These are phyloP conservation scores for Zelostemma sp. DNA, from an alignment of 1,140 invertebrate species.

Conservation along the genomic window DNA sequence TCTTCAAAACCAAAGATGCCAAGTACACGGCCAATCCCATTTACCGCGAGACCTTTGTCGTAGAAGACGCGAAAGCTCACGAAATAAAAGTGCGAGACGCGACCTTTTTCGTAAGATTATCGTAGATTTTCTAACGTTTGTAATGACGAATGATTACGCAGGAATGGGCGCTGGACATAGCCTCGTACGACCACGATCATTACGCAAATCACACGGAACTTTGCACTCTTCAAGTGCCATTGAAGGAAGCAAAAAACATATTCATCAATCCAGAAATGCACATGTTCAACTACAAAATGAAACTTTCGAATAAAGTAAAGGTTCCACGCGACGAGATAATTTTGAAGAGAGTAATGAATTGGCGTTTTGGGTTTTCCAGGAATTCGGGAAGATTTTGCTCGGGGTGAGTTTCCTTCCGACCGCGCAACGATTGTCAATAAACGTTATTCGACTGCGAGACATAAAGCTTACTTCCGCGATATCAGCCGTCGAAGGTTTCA, in stretches of 20 bases:
- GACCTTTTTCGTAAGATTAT: slow-evolving; percentile 1
- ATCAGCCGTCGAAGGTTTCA: slow-evolving; percentile 61
- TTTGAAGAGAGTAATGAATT: no score
- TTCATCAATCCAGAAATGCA: slow-evolving; percentile 61
- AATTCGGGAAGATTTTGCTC: slow-evolving; percentile 70
- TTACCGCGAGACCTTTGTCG: slow-evolving; percentile 65
- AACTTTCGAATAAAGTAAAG: slow-evolving; percentile 58
- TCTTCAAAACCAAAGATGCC: slow-evolving; percentile 63
- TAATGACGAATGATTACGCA: no score
- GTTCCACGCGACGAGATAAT: no score
- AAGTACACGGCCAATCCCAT: slow-evolving; percentile 65
- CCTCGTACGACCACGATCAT: slow-evolving; percentile 63
- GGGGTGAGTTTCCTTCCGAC: slow-evolving; percentile 74
- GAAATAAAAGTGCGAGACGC: slow-evolving; percentile 61
- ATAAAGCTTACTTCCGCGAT: slow-evolving; percentile 62
- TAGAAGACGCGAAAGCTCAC: slow-evolving; percentile 58
- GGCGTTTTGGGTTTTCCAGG: no score
- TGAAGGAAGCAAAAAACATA: slow-evolving; percentile 60
- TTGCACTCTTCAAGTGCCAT: slow-evolving; percentile 57
- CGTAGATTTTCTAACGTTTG: slow-evolving; percentile 22
- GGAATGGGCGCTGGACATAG: slow-evolving; percentile 65
- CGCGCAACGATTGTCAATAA: slow-evolving; percentile 71
- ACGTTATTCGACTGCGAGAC: slow-evolving; percentile 69
- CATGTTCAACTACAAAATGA: slow-evolving; percentile 66
- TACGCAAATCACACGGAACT: slow-evolving; percentile 67